Percentiles rank a stretch among this genome's conserved stretches.
Conservation (phyloP, 2,113 vertebrate genomes). For the Pachyramphus minor region DNA sequence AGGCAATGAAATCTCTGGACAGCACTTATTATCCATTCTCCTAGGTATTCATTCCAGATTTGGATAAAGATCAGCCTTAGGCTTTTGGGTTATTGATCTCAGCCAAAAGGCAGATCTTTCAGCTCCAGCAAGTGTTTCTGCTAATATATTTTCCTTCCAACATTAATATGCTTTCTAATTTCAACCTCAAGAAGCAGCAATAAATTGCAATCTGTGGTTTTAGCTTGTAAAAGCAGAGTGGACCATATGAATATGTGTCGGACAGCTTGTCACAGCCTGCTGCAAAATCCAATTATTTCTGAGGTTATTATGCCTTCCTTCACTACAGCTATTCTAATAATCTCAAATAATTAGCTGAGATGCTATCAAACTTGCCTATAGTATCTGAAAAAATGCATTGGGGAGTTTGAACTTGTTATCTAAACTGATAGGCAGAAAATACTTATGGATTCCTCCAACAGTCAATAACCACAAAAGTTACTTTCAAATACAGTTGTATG, state of each 20-base stretch:
- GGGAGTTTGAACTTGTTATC: not conserved
- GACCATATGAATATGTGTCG: not conserved
- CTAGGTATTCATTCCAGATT: constrained; percentile 21
- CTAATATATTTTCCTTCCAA: constrained; percentile 38
- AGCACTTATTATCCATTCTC: constrained; percentile 35
- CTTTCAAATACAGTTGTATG: not conserved
- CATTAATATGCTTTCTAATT: constrained; percentile 50
- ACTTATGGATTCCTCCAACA: not conserved
- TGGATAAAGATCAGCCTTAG: constrained; percentile 41
- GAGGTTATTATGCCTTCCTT: constrained; percentile 19
- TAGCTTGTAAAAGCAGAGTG: constrained; percentile 30
- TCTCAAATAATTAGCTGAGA: constrained; percentile 3
- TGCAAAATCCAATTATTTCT: constrained; percentile 62
- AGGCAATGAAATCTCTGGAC: constrained; percentile 32
- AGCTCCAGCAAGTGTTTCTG: constrained; percentile 19
- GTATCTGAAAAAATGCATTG: not conserved
- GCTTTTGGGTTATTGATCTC: constrained; percentile 49
- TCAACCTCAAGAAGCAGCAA: constrained; percentile 27
- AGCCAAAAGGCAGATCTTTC: constrained; percentile 12
- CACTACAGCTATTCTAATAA: constrained; percentile 1
- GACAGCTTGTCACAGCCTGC: constrained; percentile 39
- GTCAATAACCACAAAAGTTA: not conserved
- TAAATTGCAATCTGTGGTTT: constrained; percentile 39
- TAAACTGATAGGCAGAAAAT: not conserved
- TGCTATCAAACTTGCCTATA: not conserved